Evolutionary conservation across 2,797 vertebrate species (phyloP), one percentile per base, ranked within the genome.

Genomic region (Cyclopterus lumpus): DNA sequence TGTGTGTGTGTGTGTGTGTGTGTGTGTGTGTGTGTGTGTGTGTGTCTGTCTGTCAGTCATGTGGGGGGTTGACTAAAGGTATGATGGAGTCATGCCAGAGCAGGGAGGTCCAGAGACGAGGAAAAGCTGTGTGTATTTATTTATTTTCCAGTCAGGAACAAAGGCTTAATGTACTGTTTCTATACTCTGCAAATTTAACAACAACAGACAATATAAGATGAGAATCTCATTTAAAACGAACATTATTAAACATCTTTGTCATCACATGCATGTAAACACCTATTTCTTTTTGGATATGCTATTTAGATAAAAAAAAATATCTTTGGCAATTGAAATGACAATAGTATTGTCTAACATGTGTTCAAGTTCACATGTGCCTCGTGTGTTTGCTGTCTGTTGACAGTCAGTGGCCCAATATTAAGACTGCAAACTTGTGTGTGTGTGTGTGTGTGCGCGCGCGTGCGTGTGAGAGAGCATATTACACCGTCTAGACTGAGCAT

Each of bases 401-500:
- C 51, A 60, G 26, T 66, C 51, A 58, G 8, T 36, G 12, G 1
- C 30, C 12, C 16, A 48, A 40, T 14, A n/a, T 44, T 1, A 6
- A 48, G 16, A 38, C 69, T 6, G 38, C 38, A 38, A 18, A 7
- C 22, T 38, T 49, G n/a, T n/a, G n/a, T n/a, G n/a, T n/a, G 61
- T 59, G 62, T 49, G 22, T 51, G 49, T 9, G 20, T 49, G 46
- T 49, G 46, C 12, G 42, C 18, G 18, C 1, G 46, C 51, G 44
- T 46, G 46, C 55, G 61, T 59, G 62, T 46, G 62, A 71, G 3
- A 53, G 67, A 82, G 67, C 59, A 53, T 40, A 68, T 77, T 72
- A 71, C 2, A 15, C 30, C 68, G 83, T 79, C 73, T 80, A 76
- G 81, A 80, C 79, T 28, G 12, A 67, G 54, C 70, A 86, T 54